These are phyloP conservation scores for Corvus cornix DNA, from an alignment of 2,113 vertebrate species.

Conservation along the genomic window DNA sequence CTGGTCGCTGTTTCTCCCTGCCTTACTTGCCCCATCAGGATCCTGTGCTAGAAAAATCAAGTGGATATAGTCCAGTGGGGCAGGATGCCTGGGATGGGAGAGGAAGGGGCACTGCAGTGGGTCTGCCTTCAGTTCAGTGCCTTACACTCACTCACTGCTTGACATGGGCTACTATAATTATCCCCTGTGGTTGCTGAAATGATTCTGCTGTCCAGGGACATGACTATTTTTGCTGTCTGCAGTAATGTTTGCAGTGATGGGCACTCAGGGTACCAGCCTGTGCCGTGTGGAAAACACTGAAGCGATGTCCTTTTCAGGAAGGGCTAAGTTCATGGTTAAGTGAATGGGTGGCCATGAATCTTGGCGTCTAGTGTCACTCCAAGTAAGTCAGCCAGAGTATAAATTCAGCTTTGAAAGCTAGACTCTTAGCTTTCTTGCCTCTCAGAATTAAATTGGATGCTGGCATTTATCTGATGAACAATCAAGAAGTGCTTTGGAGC, in stretches of 20 bases:
- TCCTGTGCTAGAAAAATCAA: neutral
- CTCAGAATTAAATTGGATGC: neutral
- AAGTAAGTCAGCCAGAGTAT: neutral
- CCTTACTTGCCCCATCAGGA: neutral
- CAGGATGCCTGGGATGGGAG: neutral
- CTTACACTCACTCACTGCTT: neutral
- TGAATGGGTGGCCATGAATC: neutral
- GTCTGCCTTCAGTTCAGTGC: neutral
- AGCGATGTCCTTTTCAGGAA: neutral
- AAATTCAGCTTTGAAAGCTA: neutral
- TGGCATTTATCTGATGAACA: neutral
- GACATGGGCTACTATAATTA: neutral
- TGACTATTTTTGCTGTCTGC: neutral
- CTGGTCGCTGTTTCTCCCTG: neutral
- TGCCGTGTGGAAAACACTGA: neutral
- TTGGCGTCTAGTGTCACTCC: neutral
- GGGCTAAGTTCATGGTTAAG: neutral
- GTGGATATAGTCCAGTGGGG: neutral
- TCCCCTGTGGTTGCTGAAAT: neutral
- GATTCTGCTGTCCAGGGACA: neutral
- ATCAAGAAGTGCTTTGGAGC: neutral
- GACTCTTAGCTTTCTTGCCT: neutral
- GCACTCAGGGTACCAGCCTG: neutral
- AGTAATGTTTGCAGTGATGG: neutral
- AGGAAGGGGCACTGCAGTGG: neutral